phyloP scores from a whole-genome alignment of 1,140 invertebrate species.

The Hycleus cichorii region DNA sequence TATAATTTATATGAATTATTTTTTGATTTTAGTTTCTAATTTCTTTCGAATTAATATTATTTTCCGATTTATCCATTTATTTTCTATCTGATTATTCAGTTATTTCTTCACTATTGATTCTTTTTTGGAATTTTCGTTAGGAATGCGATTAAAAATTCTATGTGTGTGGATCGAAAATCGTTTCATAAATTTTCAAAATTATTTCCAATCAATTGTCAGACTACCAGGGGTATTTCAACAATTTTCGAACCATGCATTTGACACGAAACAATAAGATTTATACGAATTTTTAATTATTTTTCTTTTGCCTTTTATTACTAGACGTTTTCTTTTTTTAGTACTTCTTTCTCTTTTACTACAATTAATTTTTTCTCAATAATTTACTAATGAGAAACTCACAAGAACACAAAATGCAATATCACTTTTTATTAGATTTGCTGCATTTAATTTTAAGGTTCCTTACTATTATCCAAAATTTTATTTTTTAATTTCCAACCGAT shows the following conservation, averaged over 20 bases:
- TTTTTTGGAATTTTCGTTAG: constrained; percentile 19
- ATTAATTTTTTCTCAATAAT: constrained; percentile 20
- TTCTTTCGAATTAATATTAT: constrained; percentile 19
- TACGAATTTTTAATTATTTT: constrained; percentile 16
- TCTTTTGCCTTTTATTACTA: constrained; percentile 37
- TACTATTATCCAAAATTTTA: neutral
- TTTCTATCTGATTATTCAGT: neutral
- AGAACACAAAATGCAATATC: constrained; percentile 41
- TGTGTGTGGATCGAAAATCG: constrained; percentile 24
- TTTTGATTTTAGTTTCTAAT: constrained; percentile 20
- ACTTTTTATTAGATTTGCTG: constrained; percentile 41
- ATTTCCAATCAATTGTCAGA: too few relatives aligned
- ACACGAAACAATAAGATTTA: too few relatives aligned
- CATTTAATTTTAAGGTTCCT: constrained; percentile 33
- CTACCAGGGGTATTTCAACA: too few relatives aligned
- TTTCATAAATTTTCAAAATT: too few relatives aligned
- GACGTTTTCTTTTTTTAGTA: constrained; percentile 27
- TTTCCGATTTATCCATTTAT: too few relatives aligned
- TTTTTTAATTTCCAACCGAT: too few relatives aligned
- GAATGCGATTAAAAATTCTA: constrained; percentile 31
- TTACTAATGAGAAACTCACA: constrained; percentile 30
- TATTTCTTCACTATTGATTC: neutral
- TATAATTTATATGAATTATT: constrained; percentile 12
- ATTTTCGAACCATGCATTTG: neutral
- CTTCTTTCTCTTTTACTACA: constrained; percentile 14